These are phyloP conservation scores for Pyrrhosoma nymphula DNA, from an alignment of 2,888 invertebrate species.

Conservation along the genomic window DNA sequence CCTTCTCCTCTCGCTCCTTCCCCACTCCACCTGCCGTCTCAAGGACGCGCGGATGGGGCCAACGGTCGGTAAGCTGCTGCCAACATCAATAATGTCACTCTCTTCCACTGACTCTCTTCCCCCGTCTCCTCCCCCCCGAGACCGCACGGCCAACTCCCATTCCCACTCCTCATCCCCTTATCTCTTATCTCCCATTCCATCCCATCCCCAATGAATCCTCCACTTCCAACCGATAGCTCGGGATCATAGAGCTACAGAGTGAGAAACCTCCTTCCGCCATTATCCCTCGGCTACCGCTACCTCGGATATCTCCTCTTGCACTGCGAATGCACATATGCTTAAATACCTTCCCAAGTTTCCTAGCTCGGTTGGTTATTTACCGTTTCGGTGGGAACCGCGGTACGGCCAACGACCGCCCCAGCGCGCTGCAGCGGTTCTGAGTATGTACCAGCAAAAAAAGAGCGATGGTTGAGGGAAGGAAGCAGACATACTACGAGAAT, in stretches of 20 bases:
- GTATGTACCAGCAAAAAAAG: too few relatives aligned
- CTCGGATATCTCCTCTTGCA: neutral
- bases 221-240: neutral
- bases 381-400: neutral
- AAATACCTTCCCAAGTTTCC: neutral
- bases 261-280: neutral
- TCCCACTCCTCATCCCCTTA: neutral
- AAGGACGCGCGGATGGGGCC: conserved; percentile 61
- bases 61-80: conserved; percentile 66
- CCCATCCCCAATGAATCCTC: neutral
- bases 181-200: neutral
- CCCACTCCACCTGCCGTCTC: conserved; percentile 51
- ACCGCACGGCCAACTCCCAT: conserved; percentile 13
- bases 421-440: too few relatives aligned
- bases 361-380: neutral
- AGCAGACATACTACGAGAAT: too few relatives aligned
- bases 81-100: conserved; percentile 67
- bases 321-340: neutral
- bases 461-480: too few relatives aligned
- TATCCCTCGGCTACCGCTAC: neutral
- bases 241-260: neutral
- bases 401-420: too few relatives aligned
- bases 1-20: neutral
- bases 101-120: conserved; percentile 44
- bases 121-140: neutral